phyloP scores from a whole-genome alignment of 2,888 invertebrate genomes.

The Sturmia bella region DNA sequence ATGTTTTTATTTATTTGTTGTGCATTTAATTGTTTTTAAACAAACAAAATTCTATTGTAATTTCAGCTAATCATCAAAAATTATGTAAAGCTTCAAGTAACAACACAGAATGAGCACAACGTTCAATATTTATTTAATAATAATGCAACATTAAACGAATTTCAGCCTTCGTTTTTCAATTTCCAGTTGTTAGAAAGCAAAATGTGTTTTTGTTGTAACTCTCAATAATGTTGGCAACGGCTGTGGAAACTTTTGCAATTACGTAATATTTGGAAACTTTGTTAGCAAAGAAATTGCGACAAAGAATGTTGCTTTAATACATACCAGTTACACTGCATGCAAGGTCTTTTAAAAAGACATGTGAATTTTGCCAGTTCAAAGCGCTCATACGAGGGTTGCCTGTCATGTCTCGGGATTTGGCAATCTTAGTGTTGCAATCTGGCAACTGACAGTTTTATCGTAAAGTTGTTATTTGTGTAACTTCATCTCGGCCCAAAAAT shows the following conservation, averaged over 20 bases:
- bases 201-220: background rate
- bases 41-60: slow-evolving; percentile 33
- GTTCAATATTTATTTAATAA: slow-evolving; percentile 16
- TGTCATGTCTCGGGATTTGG: background rate
- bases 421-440: too few species aligned
- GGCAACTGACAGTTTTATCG: too few species aligned
- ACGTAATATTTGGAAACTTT: too few species aligned
- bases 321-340: too few species aligned
- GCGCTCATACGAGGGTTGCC: background rate
- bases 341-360: too few species aligned
- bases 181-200: background rate
- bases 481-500: too few species aligned
- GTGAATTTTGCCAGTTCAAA: too few species aligned
- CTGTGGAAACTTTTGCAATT: background rate
- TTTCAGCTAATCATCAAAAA: slow-evolving; percentile 25
- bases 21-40: background rate
- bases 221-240: background rate
- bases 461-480: too few species aligned
- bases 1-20: slow-evolving; percentile 10
- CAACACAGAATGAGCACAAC: background rate
- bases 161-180: slow-evolving; percentile 22
- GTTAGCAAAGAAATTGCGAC: too few species aligned
- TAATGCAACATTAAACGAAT: background rate
- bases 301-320: too few species aligned
- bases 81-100: slow-evolving; percentile 38